Evolutionary conservation across 2,113 vertebrate species (phyloP).

Genomic region (Cyanoliseus patagonus): DNA sequence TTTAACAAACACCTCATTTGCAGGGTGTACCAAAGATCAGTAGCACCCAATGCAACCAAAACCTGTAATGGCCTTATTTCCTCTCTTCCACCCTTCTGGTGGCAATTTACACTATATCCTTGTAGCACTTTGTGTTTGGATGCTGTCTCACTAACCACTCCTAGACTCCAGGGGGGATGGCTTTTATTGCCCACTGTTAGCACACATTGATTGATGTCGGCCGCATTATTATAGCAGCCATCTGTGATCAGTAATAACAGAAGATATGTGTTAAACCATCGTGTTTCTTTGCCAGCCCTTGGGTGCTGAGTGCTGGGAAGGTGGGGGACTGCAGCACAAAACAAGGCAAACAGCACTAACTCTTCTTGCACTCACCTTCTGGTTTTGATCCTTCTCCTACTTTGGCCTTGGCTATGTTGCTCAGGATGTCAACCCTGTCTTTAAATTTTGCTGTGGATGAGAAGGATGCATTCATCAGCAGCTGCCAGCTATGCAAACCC

Average conservation of each 20-base stretch:
- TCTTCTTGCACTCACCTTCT: conserved; percentile 77
- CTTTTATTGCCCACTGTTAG: background rate
- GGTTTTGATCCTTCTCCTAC: conserved; percentile 73
- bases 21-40: background rate
- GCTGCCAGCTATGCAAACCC: background rate
- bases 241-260: background rate
- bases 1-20: background rate
- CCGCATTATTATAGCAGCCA: background rate
- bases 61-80: background rate
- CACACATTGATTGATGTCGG: fast-evolving
- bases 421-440: conserved; percentile 83
- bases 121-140: background rate
- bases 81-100: background rate
- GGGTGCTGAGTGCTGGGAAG: background rate
- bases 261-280: background rate
- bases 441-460: conserved; percentile 84
- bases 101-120: background rate
- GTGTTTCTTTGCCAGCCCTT: background rate
- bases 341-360: background rate
- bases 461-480: background rate
- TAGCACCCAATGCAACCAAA: background rate
- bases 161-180: background rate
- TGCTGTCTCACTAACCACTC: background rate
- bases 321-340: background rate
- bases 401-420: conserved; percentile 77